Base-by-base conservation (phyloP, 2,113 vertebrate species). In the Hippocampus zosterae region DNA sequence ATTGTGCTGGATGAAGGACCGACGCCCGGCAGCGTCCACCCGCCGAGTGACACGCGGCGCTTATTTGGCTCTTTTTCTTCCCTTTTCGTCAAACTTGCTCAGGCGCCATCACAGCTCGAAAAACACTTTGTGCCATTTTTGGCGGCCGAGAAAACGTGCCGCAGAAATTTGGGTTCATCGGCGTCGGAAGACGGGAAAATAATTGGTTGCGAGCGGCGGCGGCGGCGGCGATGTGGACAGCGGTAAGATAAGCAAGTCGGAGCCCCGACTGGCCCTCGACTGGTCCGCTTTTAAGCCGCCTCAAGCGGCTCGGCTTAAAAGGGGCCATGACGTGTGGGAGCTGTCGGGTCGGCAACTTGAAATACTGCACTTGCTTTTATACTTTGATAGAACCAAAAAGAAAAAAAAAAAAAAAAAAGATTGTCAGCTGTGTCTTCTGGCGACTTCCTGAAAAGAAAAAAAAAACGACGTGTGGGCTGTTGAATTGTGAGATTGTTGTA, bases 11-110 rank as follows among this genome's bases (percentile, higher is more conserved):
- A 37, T 81, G 72, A 29, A 68, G 65, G 50, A 25, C 33, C 53
- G 16, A 65, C 53, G 60, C 33, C 64, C 27, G 71, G 65, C 37
- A 73, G 69, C 56, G n/a, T 65, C 33, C 61, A 61, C 29, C 57
- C 66, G 44, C 68, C 73, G 89, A 88, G 84, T 89, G 81, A 89
- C 83, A 86, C 93, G 94, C 93, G 94, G 93, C 94, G 94, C 91
- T 95, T 92, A 82, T 84, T 72, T 63, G 70, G 41, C 42, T n/a
- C 13, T 65, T 65, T 46, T 44, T 48, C 25, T 65, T 16, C 40
- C 21, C 25, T 48, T 48, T 15, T 65, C 23, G 23, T 23, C 16
- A 46, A 48, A 48, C 5, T 27, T 18, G 4, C 62, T 64, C 10
- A 27, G 37, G 27, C 60, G 37, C 33, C 57, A 44, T 10, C 2